Evolutionary conservation across 2,113 vertebrate species (phyloP).

Genomic region (Maccullochella peelii): DNA sequence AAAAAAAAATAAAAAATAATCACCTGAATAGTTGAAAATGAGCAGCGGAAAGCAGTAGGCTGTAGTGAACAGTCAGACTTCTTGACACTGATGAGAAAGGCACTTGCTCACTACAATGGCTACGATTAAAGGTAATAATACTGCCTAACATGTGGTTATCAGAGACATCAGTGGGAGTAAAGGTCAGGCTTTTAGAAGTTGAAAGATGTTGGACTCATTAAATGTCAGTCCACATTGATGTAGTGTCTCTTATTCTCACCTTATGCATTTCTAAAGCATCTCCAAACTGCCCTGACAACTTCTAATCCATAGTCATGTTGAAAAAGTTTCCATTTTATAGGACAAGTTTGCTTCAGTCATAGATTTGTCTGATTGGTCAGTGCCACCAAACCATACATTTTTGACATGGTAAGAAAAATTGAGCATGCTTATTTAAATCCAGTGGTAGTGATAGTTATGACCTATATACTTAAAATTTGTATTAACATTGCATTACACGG

Average conservation of each 20-base stretch:
- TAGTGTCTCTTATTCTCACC: background rate
- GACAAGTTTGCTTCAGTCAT: background rate
- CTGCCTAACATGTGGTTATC: slow-evolving; percentile 16
- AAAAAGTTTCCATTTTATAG: background rate
- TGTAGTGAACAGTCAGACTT: background rate
- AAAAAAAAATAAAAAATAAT: background rate
- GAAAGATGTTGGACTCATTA: slow-evolving; percentile 31
- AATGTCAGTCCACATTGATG: slow-evolving; percentile 39
- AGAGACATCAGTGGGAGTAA: slow-evolving; percentile 18
- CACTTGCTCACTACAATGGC: slow-evolving; percentile 5
- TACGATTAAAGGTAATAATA: slow-evolving; percentile 50
- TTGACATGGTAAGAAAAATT: background rate
- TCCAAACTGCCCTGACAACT: background rate
- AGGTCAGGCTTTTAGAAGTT: slow-evolving; percentile 42
- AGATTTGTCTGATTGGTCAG: background rate
- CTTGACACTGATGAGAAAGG: slow-evolving; percentile 20
- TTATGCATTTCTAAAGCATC: background rate
- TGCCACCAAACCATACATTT: background rate
- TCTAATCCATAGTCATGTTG: background rate
- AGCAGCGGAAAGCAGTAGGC: background rate
- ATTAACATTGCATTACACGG: background rate
- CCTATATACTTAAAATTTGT: background rate
- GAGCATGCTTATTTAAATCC: background rate
- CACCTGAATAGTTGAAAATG: background rate
- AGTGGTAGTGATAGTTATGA: background rate